Percentiles rank a stretch among this genome's conserved stretches.
Evolutionary conservation across 92 coral and sea anemone species (phyloP).

Genomic region (Chrysogorgia sp.): DNA sequence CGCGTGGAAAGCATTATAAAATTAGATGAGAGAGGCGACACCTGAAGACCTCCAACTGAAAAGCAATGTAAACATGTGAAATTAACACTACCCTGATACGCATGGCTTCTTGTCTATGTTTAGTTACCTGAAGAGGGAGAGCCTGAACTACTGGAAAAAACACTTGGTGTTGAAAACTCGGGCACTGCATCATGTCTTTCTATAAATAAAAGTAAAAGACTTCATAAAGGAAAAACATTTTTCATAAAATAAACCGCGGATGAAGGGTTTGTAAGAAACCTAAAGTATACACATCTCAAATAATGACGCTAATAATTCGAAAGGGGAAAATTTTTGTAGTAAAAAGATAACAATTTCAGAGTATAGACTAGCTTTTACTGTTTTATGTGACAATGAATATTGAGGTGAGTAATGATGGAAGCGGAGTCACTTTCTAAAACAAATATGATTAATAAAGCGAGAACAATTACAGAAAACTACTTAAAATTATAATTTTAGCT

Average conservation of each 20-base stretch:
- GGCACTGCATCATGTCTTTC: slow-evolving; percentile 25
- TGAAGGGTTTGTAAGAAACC: no score
- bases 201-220: neutral
- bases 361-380: no score
- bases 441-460: slow-evolving; percentile 26
- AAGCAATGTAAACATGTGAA: slow-evolving; percentile 49
- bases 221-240: neutral
- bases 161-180: neutral
- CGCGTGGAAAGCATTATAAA: slow-evolving; percentile 43
- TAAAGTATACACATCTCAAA: no score
- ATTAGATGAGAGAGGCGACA: slow-evolving; percentile 46
- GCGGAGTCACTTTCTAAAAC: slow-evolving; percentile 5
- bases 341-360: no score
- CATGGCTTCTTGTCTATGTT: slow-evolving; percentile 8
- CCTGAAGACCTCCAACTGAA: slow-evolving; percentile 53
- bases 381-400: neutral
- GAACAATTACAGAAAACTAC: neutral
- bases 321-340: no score
- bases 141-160: neutral
- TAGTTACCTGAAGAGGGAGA: slow-evolving; percentile 30
- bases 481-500: neutral
- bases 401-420: neutral
- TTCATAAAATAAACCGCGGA: no score
- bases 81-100: slow-evolving; percentile 42
- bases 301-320: no score